These are phyloP conservation scores for Drosophila grimshawi DNA, from an alignment of 1,140 invertebrate genomes.

Conservation along the genomic window DNA sequence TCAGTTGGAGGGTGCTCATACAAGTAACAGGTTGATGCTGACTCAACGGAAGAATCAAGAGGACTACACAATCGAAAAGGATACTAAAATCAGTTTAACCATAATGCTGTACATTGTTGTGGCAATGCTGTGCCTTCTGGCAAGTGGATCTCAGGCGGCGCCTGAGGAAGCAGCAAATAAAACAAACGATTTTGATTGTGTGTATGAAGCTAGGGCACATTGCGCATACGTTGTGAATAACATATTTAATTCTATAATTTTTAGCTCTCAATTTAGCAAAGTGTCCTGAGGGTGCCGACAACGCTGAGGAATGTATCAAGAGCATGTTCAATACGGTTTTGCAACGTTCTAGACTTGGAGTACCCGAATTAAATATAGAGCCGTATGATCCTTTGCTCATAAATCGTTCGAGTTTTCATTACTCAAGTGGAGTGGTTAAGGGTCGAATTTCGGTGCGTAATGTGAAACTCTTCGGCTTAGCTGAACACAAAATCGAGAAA, in stretches of 20 bases:
- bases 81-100: neutral
- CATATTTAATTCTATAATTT: neutral
- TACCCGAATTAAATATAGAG: slow-evolving; percentile 58
- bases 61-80: slow-evolving; percentile 7
- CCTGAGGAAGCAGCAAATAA: slow-evolving; percentile 24
- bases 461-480: slow-evolving; percentile 63
- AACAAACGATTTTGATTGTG: slow-evolving; percentile 48
- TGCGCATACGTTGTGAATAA: slow-evolving; percentile 18
- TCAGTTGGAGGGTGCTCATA: slow-evolving; percentile 61
- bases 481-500: slow-evolving; percentile 47
- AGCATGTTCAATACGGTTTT: slow-evolving; percentile 55
- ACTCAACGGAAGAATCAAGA: neutral
- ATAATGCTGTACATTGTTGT: slow-evolving; percentile 40
- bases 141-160: slow-evolving; percentile 22
- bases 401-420: slow-evolving; percentile 68
- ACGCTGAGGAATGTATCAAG: slow-evolving; percentile 67
- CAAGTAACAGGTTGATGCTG: slow-evolving; percentile 31
- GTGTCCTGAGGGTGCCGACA: slow-evolving; percentile 52
- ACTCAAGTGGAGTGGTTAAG: slow-evolving; percentile 51
- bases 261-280: slow-evolving; percentile 44
- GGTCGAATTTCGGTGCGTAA: slow-evolving; percentile 69
- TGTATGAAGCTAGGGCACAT: neutral
- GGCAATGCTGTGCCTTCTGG: slow-evolving; percentile 49
- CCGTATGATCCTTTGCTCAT: slow-evolving; percentile 74
- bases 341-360: slow-evolving; percentile 60